Conservation (phyloP, 2,113 vertebrate genomes). For the Triplophysa tibetana region DNA sequence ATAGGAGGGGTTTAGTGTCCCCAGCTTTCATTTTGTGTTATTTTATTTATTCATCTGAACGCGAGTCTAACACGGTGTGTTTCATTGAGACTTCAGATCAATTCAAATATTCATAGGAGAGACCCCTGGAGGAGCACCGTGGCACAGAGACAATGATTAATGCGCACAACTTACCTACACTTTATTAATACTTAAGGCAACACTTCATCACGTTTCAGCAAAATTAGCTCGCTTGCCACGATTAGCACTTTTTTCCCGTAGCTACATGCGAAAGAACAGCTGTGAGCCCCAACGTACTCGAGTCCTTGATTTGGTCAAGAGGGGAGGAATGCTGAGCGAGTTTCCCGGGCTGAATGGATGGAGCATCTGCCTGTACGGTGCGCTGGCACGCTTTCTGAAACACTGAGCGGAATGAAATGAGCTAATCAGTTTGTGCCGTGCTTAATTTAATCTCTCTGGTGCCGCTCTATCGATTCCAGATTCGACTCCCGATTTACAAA, state of each 20-base stretch:
- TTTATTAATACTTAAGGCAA: conserved; percentile 37
- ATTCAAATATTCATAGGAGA: not conserved
- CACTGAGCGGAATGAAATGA: conserved; percentile 38
- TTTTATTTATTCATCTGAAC: conserved; percentile 25
- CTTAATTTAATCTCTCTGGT: conserved; percentile 42
- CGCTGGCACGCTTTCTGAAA: conserved; percentile 35
- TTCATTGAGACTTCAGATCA: not conserved
- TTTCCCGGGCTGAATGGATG: conserved; percentile 1
- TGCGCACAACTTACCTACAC: conserved; percentile 29
- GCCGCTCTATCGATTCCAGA: conserved; percentile 39
- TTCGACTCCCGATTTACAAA: conserved; percentile 42
- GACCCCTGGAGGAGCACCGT: not conserved
- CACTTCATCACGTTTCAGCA: conserved; percentile 22
- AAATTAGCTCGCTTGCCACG: not conserved
- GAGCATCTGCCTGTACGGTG: conserved; percentile 33
- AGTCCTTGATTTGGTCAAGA: conserved; percentile 8
- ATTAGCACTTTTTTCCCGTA: not conserved
- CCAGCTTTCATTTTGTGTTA: conserved; percentile 11
- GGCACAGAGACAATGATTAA: conserved; percentile 32
- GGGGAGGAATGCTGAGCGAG: conserved; percentile 7
- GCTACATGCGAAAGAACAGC: conserved; percentile 16
- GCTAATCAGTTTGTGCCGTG: conserved; percentile 47
- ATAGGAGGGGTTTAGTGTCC: conserved; percentile 16
- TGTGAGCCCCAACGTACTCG: conserved; percentile 1
- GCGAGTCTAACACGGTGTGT: not conserved